Percentiles rank a stretch among this genome's conserved stretches.
These are phyloP conservation scores for Perizoma flavofasciatum DNA, from an alignment of 2,888 invertebrate genomes.

Conservation along the genomic window DNA sequence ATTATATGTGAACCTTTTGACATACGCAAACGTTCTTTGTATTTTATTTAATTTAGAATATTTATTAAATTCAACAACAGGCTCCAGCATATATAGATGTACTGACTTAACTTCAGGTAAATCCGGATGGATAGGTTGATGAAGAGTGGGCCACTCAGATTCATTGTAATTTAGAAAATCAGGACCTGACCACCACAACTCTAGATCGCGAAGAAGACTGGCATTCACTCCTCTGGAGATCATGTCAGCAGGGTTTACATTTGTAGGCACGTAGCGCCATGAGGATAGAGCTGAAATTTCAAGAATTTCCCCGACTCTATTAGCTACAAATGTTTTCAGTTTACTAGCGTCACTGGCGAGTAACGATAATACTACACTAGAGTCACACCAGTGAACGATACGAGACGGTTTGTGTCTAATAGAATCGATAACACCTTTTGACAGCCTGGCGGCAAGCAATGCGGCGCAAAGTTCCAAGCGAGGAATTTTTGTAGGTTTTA, in stretches of 20 bases:
- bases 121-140: background rate
- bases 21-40: background rate
- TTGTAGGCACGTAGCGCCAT: conserved; percentile 12
- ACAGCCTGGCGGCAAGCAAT: background rate
- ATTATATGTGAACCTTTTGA: background rate
- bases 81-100: background rate
- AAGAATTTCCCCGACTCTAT: conserved; percentile 7
- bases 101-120: background rate
- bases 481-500: conserved; percentile 3
- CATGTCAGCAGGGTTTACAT: conserved; percentile 12
- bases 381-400: conserved; percentile 8
- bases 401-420: background rate
- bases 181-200: conserved; percentile 1
- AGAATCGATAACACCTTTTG: background rate
- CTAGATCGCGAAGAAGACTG: background rate
- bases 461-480: conserved; percentile 1
- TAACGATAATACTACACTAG: conserved; percentile 4
- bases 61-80: background rate
- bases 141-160: background rate
- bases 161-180: background rate
- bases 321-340: conserved; percentile 13
- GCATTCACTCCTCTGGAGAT: conserved; percentile 8
- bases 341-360: background rate
- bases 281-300: conserved; percentile 1
- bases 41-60: background rate